Base-by-base conservation (phyloP, 1,140 invertebrate genomes). In the Camponotus floridanus region DNA sequence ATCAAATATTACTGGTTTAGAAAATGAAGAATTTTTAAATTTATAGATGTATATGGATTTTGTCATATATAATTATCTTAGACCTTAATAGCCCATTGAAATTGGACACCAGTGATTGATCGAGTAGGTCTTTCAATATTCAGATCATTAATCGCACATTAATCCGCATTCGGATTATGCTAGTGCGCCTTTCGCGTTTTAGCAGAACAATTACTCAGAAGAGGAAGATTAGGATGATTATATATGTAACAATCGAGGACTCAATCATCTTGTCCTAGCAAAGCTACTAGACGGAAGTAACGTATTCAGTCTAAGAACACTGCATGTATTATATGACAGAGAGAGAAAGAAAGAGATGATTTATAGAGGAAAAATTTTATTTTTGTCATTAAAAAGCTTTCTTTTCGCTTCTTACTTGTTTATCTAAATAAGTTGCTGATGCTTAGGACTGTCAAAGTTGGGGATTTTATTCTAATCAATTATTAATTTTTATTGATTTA, bases 81-180 rank as follows among this genome's bases (percentile, higher is more conserved):
- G n/a, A 79, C 31, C 31, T 79, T 67, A 79, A 79, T 51, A 51
- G 42, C 26, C 1, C 9, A 26, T 18, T 67, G 1, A 67, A 51
- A 62, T 79, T 67, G 18, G n/a, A 36, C 42, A 79, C 6, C 31
- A 51, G 62, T 79, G 76, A 79, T 79, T 79, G 33, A 79, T 79
- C 31, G 76, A 59, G 51, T 33, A 8, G 9, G 26, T 21, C 36
- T 36, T 73, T n/a, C 26, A 36, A 74, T 81, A 73, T n/a, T 71
- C 55, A 73, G 67, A n/a, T 71, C 65, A 81, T 71, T 71, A 73
- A 73, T 57, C 64, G 68, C 18, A 81, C 33, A 59, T 21, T 73
- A 61, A 70, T 73, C 48, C 21, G 51, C 45, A 26, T 42, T 71
- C 11, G 21, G 68, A 73, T 81, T 81, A 81, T 59, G 36, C n/a